phyloP scores from a whole-genome alignment of 2,113 vertebrate species.

The Electrona antarctica region DNA sequence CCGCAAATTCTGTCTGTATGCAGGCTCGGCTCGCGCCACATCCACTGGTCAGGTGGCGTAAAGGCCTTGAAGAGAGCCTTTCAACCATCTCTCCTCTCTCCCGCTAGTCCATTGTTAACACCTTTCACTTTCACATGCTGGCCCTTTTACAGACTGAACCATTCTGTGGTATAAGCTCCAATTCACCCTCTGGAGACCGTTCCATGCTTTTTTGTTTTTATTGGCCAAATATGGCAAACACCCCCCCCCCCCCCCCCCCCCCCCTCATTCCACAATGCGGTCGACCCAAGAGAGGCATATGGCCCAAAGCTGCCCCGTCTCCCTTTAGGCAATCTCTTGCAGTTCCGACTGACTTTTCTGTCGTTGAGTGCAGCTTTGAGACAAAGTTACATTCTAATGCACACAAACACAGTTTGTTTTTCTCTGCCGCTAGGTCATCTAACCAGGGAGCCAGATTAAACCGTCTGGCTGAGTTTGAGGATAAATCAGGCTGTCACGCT shows the following conservation, averaged over 20 bases:
- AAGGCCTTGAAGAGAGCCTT: constrained; percentile 36
- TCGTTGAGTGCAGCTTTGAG: no score
- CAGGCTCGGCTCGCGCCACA: background rate
- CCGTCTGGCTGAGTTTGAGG: constrained; percentile 13
- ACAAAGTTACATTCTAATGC: background rate
- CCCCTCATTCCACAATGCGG: constrained; percentile 9
- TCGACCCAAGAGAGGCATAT: constrained; percentile 14
- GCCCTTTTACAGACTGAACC: constrained; percentile 25
- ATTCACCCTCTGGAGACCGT: constrained; percentile 43
- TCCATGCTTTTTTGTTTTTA: constrained; percentile 47
- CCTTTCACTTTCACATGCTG: constrained; percentile 50
- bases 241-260: no score
- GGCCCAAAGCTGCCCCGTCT: constrained; percentile 27
- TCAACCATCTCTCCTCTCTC: constrained; percentile 13
- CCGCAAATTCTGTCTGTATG: constrained; percentile 9
- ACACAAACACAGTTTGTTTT: constrained; percentile 30
- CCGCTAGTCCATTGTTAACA: constrained; percentile 44
- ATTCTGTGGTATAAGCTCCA: constrained; percentile 9
- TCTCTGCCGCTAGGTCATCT: background rate
- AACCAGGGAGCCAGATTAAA: constrained; percentile 27
- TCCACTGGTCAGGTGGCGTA: constrained; percentile 14
- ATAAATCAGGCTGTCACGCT: constrained; percentile 32
- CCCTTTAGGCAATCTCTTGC: background rate
- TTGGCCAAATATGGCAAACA: constrained; percentile 60
- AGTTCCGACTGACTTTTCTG: no score